These are phyloP conservation scores for Stenchaetothrips biformis DNA, from an alignment of 2,888 invertebrate species.

Conservation along the genomic window DNA sequence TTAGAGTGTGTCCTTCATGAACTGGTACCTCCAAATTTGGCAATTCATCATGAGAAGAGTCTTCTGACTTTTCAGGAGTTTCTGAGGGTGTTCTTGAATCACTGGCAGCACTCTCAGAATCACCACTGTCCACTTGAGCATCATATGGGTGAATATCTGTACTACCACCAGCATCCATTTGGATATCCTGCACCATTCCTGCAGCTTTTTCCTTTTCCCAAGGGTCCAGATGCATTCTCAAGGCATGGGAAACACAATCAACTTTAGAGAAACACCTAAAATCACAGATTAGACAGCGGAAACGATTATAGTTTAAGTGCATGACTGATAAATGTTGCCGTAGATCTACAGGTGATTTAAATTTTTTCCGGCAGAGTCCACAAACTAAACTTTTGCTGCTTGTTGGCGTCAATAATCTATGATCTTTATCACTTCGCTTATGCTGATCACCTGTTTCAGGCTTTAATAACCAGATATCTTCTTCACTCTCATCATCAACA, in stretches of 20 bases:
- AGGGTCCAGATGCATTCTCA: constrained; percentile 50
- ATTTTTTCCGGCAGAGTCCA: constrained; percentile 52
- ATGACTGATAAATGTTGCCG: constrained; percentile 56
- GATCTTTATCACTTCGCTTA: too few relatives aligned
- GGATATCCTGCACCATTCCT: constrained; percentile 5
- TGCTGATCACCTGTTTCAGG: too few relatives aligned
- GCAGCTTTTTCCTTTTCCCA: neutral
- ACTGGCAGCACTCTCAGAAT: constrained; percentile 6
- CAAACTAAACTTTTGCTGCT: constrained; percentile 47
- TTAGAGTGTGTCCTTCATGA: neutral
- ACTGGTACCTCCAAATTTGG: neutral
- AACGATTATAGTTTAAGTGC: constrained; percentile 68
- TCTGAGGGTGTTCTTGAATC: neutral
- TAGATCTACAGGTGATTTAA: constrained; percentile 51
- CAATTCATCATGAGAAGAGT: neutral
- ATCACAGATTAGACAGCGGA: constrained; percentile 68
- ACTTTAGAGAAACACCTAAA: constrained; percentile 62
- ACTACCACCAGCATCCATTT: constrained; percentile 13
- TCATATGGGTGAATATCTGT: neutral
- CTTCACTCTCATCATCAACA: too few relatives aligned
- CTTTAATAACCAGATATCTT: too few relatives aligned
- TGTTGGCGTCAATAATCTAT: neutral
- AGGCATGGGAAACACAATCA: constrained; percentile 62
- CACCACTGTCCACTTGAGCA: neutral
- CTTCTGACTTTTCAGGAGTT: neutral